Base-by-base conservation (phyloP, 2,797 vertebrate species). In the Falco naumanni region DNA sequence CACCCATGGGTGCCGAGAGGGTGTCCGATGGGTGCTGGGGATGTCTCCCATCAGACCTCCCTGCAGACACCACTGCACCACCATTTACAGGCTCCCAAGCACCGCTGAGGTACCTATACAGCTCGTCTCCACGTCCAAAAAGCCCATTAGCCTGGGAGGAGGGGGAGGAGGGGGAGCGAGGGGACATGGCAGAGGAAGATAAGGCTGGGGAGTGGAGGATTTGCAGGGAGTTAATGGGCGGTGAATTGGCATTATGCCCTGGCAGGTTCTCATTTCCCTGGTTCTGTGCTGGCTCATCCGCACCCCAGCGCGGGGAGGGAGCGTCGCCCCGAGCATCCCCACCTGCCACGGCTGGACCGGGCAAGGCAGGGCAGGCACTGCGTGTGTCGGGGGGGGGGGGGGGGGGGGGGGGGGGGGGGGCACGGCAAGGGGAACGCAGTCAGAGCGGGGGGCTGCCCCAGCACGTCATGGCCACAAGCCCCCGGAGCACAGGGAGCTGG, bases 1-100 rank as follows among this genome's bases (percentile, higher is more conserved):
- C 0, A 0, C 50, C 47, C 20, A 0, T 11, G 41, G 61, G 45
- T 78, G 48, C 39, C 2, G 0, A 61, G 43, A 53, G 7, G 47
- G 39, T 47, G 77, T 37, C n/a, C 4, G 1, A 14, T 59, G 21
- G 33, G 21, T 70, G 61, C 51, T 0, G 1, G 41, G 15, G 47
- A 10, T 59, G 53, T 86, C 88, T 85, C 16, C 37, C 51, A 1
- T 47, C 75, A 69, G 22, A 65, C 28, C 22, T 66, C 45, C 50
- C 50, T 10, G 2, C n/a, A 33, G 61, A 45, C 45, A 14, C 14
- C 1, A 3, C 45, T 3, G 7, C n/a, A 28, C 18, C 3, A 4
- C 26, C 10, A 0, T 6, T 74, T 56, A 70, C 39, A 28, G 76
- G 26, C 70, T 92, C n/a, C 61, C 70, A 66, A 20, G 28, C 47